Evolutionary conservation across 2,113 vertebrate genomes (phyloP).

Genomic region (Syngnathoides biaculeatus): DNA sequence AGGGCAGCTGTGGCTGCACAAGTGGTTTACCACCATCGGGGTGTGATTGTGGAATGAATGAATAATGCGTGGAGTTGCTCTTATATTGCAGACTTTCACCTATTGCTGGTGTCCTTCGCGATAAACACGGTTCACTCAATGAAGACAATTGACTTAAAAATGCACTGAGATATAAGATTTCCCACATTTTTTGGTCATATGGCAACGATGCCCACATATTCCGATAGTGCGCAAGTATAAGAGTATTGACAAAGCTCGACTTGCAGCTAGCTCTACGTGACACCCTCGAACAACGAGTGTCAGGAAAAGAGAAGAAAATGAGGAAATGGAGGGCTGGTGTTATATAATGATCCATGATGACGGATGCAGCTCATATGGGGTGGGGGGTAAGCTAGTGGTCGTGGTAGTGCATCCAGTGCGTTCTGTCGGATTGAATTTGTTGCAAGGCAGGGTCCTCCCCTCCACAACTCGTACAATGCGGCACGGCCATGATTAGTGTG

Average conservation of each 20-base stretch:
- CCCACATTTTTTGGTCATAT: not conserved
- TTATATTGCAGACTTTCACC: too few relatives aligned
- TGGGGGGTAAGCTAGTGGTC: slow-evolving; percentile 41
- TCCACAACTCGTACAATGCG: slow-evolving; percentile 45
- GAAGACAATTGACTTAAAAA: not conserved
- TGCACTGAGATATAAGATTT: not conserved
- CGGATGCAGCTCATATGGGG: slow-evolving; percentile 39
- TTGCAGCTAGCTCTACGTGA: slow-evolving; percentile 47
- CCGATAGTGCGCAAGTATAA: not conserved
- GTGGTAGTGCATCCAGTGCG: slow-evolving; percentile 51
- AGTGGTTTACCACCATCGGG: too few relatives aligned
- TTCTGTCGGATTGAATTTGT: slow-evolving; percentile 64
- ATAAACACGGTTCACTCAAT: not conserved
- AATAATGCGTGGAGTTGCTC: too few relatives aligned
- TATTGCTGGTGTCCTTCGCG: not conserved
- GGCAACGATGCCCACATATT: not conserved
- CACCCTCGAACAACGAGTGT: slow-evolving; percentile 28
- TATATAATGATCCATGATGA: slow-evolving; percentile 56
- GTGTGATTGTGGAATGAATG: too few relatives aligned
- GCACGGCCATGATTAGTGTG: slow-evolving; percentile 47
- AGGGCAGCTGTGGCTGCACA: too few relatives aligned
- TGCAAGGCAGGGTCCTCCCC: slow-evolving; percentile 43
- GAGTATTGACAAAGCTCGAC: slow-evolving; percentile 31
- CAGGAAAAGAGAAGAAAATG: slow-evolving; percentile 10
- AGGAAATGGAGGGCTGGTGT: slow-evolving; percentile 14